Conservation (phyloP, 2,888 invertebrate species). For the Diarsia brunnea region DNA sequence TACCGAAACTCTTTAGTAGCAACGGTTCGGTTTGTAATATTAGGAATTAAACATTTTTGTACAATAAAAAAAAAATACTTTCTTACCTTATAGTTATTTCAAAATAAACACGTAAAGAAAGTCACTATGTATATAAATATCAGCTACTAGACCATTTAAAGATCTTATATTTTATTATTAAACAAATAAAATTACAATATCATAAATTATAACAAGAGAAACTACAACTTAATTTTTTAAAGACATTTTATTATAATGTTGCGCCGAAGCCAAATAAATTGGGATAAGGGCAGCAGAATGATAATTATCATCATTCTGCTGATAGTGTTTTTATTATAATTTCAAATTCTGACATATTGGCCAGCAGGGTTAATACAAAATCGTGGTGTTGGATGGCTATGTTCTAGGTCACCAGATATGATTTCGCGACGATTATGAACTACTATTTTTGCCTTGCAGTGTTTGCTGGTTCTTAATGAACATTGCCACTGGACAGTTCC, state of each 20-base stretch:
- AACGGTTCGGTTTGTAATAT: too few species aligned
- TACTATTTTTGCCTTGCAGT: conserved; percentile 31
- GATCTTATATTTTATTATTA: not conserved
- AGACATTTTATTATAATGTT: not conserved
- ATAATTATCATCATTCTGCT: too few species aligned
- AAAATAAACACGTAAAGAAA: too few species aligned
- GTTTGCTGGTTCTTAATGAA: not conserved
- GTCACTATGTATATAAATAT: too few species aligned
- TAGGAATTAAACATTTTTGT: too few species aligned
- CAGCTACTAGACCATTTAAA: too few species aligned
- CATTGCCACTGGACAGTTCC: conserved; percentile 17
- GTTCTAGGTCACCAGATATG: not conserved
- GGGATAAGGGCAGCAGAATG: too few species aligned
- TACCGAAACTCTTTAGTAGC: too few species aligned
- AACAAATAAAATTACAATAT: not conserved
- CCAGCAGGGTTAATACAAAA: conserved; percentile 31
- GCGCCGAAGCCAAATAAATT: too few species aligned
- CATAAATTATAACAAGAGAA: not conserved
- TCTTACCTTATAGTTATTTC: too few species aligned
- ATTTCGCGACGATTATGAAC: conserved; percentile 5
- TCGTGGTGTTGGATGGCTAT: conserved; percentile 36
- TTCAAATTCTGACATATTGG: conserved; percentile 37
- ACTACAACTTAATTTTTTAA: not conserved
- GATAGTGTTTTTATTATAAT: not conserved
- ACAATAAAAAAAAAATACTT: too few species aligned